Evolutionary conservation across 2,888 invertebrate species (phyloP).

Genomic region (Gari tellinella): DNA sequence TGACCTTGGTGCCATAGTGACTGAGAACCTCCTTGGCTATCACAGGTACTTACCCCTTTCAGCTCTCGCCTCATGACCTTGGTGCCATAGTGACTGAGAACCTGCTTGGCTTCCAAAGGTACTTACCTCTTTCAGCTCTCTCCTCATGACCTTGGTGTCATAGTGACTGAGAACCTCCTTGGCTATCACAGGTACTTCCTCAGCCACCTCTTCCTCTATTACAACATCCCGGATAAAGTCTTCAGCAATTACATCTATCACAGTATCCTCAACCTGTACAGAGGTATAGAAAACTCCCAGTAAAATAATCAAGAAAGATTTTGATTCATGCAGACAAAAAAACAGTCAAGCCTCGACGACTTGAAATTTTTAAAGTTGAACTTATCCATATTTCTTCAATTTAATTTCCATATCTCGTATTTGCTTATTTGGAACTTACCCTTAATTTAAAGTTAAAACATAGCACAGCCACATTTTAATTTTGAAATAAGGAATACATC

Average conservation of each 20-base stretch:
- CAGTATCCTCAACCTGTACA: constrained; percentile 71
- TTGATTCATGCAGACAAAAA: no score
- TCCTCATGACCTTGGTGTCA: constrained; percentile 73
- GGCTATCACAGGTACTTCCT: constrained; percentile 72
- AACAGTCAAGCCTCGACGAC: no score
- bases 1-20: background rate
- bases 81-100: constrained; percentile 72
- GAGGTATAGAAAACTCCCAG: no score
- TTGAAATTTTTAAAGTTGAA: no score
- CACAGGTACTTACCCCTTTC: constrained; percentile 68
- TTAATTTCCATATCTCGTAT: no score
- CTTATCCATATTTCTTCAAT: no score
- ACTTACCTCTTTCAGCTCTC: constrained; percentile 74
- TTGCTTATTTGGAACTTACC: no score
- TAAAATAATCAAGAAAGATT: no score
- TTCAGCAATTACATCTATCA: constrained; percentile 71
- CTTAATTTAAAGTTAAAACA: no score
- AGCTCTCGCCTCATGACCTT: constrained; percentile 74
- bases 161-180: constrained; percentile 73
- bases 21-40: background rate
- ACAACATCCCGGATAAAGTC: constrained; percentile 74
- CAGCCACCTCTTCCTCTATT: constrained; percentile 70
- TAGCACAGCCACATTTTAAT: no score
- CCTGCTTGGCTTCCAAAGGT: constrained; percentile 72
- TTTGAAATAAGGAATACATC: no score